Percentiles rank a stretch among this genome's conserved stretches.
Evolutionary conservation across 2,113 vertebrate genomes (phyloP).

Genomic region (Grus americana): DNA sequence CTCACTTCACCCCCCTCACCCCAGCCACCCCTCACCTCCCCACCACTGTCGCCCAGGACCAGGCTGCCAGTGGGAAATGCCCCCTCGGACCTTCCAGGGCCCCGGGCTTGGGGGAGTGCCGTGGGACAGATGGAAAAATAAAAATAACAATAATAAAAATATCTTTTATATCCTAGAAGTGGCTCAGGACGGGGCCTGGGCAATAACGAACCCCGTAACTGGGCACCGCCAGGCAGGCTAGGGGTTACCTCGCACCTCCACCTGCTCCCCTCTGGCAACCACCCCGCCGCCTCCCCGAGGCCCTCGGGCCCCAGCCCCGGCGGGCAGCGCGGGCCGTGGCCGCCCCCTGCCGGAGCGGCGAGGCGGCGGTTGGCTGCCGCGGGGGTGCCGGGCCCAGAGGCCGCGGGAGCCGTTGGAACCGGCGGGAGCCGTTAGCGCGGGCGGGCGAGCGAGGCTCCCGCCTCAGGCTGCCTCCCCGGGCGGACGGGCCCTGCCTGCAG

Average conservation of each 20-base stretch:
- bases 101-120: fast-evolving
- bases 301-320: not conserved
- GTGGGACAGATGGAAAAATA: not conserved
- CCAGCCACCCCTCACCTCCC: not conserved
- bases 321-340: not conserved
- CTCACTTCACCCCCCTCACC: not conserved
- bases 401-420: too few species aligned
- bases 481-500: not conserved
- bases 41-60: fast-evolving
- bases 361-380: not conserved
- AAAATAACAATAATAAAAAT: not conserved
- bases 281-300: not conserved
- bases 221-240: not conserved
- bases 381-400: not conserved
- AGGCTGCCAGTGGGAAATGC: not conserved
- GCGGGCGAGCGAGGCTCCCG: not conserved
- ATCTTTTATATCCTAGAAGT: not conserved
- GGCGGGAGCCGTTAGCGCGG: not conserved
- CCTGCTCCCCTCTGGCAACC: not conserved
- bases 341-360: not conserved
- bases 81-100: too few species aligned
- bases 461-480: not conserved
- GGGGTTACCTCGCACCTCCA: too few species aligned
- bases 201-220: too few species aligned
- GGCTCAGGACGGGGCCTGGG: too few species aligned